Percentiles rank a stretch among this genome's conserved stretches.
Conservation (phyloP, 2,888 invertebrate genomes). For the Drosophila parthenogenetica region DNA sequence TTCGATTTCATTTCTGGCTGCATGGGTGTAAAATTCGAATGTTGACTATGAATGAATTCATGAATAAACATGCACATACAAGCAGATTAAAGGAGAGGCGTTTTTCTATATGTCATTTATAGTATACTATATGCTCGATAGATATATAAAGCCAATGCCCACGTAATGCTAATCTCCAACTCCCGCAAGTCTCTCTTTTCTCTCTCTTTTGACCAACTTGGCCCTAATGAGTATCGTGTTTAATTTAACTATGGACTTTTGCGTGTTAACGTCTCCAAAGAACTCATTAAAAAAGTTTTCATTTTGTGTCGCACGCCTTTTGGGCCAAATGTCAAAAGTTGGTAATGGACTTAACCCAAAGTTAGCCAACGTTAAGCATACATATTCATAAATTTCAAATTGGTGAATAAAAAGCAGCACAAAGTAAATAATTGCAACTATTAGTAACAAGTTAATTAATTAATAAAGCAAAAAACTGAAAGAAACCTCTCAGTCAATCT, state of each 20-base stretch:
- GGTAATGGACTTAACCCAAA: constrained; percentile 40
- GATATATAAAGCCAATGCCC: constrained; percentile 38
- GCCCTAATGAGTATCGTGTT: constrained; percentile 57
- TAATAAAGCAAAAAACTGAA: too few species aligned
- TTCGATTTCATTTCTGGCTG: constrained; percentile 63
- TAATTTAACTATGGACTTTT: constrained; percentile 44
- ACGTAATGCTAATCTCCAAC: constrained; percentile 19
- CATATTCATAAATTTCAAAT: too few species aligned
- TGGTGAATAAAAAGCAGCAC: too few species aligned
- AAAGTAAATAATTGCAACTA: too few species aligned
- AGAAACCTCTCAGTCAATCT: background rate
- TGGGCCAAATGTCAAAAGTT: constrained; percentile 60
- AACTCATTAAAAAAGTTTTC: constrained; percentile 55
- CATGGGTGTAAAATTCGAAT: constrained; percentile 60
- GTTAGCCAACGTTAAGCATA: background rate
- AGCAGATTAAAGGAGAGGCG: constrained; percentile 57
- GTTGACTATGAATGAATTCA: constrained; percentile 60
- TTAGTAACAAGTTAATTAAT: too few species aligned
- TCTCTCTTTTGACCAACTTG: constrained; percentile 6
- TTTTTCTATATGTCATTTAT: constrained; percentile 26
- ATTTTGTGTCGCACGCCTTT: constrained; percentile 40
- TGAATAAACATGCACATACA: constrained; percentile 37
- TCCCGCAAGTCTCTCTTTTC: background rate
- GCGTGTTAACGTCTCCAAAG: constrained; percentile 16
- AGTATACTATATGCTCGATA: background rate